Base-by-base conservation (phyloP, 2,888 invertebrate species). In the Torymus auratus region DNA sequence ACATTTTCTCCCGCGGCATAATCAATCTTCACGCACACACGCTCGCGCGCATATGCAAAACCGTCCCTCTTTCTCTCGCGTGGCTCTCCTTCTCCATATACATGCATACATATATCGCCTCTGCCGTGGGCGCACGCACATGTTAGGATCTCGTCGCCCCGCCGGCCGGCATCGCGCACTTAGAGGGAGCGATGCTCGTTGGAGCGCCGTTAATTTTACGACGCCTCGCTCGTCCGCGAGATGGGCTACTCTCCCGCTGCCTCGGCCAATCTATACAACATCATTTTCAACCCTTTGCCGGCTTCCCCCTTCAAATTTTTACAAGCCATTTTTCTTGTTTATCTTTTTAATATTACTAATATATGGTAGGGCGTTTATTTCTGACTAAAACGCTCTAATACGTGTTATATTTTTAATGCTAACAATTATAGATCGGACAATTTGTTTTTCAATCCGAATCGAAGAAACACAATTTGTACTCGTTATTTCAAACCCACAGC, bases 1-100 rank as follows among this genome's bases (percentile, higher is more conserved):
- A 90, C 89, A 91, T 90, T 90, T 90, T 90, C 90, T 88, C 89
- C 70, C 78, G 88, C 85, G 88, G 88, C 88, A 89, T 90, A 91
- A 91, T 91, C 90, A 91, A 91, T 91, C 91, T 91, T 90, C 88
- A 86, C 89, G 87, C 88, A 88, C 86, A 88, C 87, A 84, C 82
- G 83, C 41, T 41, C 41, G 41, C 7, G 7, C 41, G 52, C 60
- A 74, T 65, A 81, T 78, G 74, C 69, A 81, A 81, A 81, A 73
- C 65, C 75, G 58, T 55, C 64, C 28, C 15, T 60, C 60, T 41
- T 53, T 64, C 64, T 17, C 64, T 52, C 28, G 14, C 17, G 62
- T 4, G 15, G 41, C 60, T 23, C 77, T 78, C 55, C 56, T 20
- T 64, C 50, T 28, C 62, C 64, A 28, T 60, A 53, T 76, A 68